Conservation (phyloP, 2,888 invertebrate genomes). For the Parasteatoda lunata region DNA sequence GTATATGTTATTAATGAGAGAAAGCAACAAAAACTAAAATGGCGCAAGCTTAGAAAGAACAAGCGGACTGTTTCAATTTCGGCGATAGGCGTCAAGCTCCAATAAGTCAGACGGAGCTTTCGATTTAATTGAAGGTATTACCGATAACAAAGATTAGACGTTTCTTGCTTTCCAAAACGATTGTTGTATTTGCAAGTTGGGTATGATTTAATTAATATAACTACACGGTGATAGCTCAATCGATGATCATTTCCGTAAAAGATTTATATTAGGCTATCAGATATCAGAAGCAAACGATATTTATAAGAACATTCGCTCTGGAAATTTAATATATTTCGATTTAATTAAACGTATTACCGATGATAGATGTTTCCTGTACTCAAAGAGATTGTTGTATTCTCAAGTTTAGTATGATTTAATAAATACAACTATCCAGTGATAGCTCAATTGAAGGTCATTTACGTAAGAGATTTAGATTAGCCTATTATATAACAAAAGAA, state of each 20-base stretch:
- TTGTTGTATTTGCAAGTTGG: neutral
- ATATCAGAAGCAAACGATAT: too few relatives aligned
- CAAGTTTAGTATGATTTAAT: neutral
- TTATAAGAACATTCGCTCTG: too few relatives aligned
- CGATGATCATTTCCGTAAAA: too few relatives aligned
- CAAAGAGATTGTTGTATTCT: neutral
- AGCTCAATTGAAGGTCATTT: too few relatives aligned
- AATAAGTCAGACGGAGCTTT: slow-evolving; percentile 3
- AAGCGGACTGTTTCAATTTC: slow-evolving; percentile 5
- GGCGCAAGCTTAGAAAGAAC: neutral
- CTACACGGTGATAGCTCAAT: too few relatives aligned
- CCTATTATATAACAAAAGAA: too few relatives aligned
- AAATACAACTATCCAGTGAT: too few relatives aligned
- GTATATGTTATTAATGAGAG: slow-evolving; percentile 35
- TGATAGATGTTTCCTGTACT: slow-evolving; percentile 4
- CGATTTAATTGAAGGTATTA: slow-evolving; percentile 43
- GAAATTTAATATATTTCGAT: neutral
- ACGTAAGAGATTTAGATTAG: too few relatives aligned
- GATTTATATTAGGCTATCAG: too few relatives aligned
- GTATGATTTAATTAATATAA: neutral
- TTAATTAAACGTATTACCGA: slow-evolving; percentile 42
- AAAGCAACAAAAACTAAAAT: slow-evolving; percentile 11
- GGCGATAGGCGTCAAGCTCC: slow-evolving; percentile 19
- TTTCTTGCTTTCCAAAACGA: neutral
- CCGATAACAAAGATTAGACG: slow-evolving; percentile 30